These are phyloP conservation scores for Alauda arvensis DNA, from an alignment of 2,797 vertebrate genomes.

Conservation along the genomic window DNA sequence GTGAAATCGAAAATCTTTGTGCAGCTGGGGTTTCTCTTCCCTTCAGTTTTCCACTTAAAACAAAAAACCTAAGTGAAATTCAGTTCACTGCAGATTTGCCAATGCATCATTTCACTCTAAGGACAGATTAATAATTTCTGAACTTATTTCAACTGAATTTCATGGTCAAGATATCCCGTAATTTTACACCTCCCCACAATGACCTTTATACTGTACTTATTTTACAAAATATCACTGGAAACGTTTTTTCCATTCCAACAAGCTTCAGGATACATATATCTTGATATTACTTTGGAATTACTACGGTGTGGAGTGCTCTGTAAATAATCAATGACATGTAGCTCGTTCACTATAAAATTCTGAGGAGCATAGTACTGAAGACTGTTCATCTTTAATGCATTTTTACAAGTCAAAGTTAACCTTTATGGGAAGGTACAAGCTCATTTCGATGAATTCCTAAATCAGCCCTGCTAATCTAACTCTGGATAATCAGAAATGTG, in stretches of 20 bases:
- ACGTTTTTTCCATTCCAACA: conserved; percentile 63
- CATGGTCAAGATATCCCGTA: conserved; percentile 57
- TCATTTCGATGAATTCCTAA: conserved; percentile 30
- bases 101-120: conserved; percentile 58
- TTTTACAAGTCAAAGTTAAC: conserved; percentile 65
- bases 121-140: conserved; percentile 65
- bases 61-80: conserved; percentile 54
- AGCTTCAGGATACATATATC: conserved; percentile 59
- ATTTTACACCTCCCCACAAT: conserved; percentile 56
- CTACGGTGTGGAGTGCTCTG: conserved; percentile 36
- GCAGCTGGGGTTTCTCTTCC: conserved; percentile 52
- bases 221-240: conserved; percentile 63
- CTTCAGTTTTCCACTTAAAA: conserved; percentile 53
- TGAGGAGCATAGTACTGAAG: conserved; percentile 32
- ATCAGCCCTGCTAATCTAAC: conserved; percentile 27
- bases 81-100: conserved; percentile 48
- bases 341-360: conserved; percentile 55
- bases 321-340: conserved; percentile 65
- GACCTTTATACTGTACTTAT: conserved; percentile 64
- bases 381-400: conserved; percentile 54
- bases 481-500: background rate
- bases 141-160: conserved; percentile 63
- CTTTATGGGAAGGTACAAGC: conserved; percentile 43
- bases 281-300: conserved; percentile 60
- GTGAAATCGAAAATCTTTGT: conserved; percentile 58